Evolutionary conservation across 2,888 invertebrate genomes (phyloP), one percentile per base, ranked within the genome.

Genomic region (Coelopa pilipes): DNA sequence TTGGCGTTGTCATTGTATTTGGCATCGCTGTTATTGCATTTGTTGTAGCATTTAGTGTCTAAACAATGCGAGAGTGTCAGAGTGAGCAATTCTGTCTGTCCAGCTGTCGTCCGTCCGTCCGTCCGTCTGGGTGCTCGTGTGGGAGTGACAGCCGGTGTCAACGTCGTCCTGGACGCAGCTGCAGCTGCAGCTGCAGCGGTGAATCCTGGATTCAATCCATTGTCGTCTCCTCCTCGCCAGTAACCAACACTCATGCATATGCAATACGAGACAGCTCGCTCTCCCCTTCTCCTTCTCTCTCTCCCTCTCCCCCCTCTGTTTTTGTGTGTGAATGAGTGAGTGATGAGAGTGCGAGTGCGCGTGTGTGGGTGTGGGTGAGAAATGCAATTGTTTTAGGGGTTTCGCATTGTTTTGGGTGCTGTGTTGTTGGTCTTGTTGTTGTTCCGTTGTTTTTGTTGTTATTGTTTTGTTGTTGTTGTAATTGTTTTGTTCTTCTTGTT

Each of bases 41-140:
- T 24, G 21, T 60, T 60, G 60, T 24, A 34, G 62, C 62, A 62
- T 62, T 62, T 62, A 62, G 21, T 62, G 45, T 62, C 62, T 62
- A 34, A 24, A 62, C 45, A 34, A 34, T 34, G 34, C 34, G 12
- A 45, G 62, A 62, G 34, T 62, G 24, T 34, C 62, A 24, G 62
- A 34, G 15, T 34, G 34, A 34, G 34, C 34, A 34, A 4, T 34
- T 34, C 4, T 34, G 34, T 34, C 34, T 34, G 2, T 34, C 34
- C 7, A 7, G 2, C 34, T 7, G 34, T 34, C 7, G 34, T 34
- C 34, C 34, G 34, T 34, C 34, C 7, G 34, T 34, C 34, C 7
- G 34, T 34, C 34, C 7, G 34, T 34, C 34, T 7, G 7, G 2
- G 34, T 34, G 34, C 34, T 2, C 7, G 34, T 34, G 34, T 34